These are phyloP conservation scores for Agelastica alni DNA, from an alignment of 2,888 invertebrate genomes.

Conservation along the genomic window DNA sequence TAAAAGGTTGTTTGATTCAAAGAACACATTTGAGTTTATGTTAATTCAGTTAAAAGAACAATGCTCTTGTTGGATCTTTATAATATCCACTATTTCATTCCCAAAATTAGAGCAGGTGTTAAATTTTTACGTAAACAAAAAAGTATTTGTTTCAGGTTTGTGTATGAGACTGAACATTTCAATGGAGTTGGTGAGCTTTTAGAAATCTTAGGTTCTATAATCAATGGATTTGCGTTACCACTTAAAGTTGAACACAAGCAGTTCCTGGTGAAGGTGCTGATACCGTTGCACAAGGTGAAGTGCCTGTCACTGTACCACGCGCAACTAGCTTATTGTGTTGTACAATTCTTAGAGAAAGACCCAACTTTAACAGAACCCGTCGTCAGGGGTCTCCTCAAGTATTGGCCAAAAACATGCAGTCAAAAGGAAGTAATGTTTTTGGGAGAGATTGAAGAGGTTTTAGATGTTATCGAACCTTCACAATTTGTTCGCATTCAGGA, in stretches of 20 bases:
- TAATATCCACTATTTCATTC: too few species aligned
- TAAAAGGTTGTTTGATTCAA: too few species aligned
- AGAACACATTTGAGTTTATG: too few species aligned
- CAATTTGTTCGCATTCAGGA: slow-evolving; percentile 99
- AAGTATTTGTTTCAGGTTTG: slow-evolving; percentile 79
- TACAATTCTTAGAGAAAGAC: slow-evolving; percentile 94
- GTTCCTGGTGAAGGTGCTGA: slow-evolving; percentile 84
- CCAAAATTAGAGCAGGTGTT: too few species aligned
- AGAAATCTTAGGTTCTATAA: slow-evolving; percentile 97
- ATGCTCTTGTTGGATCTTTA: too few species aligned
- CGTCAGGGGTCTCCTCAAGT: slow-evolving; percentile 90
- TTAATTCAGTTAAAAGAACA: too few species aligned
- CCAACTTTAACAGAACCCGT: slow-evolving; percentile 94
- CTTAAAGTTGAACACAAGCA: slow-evolving; percentile 98
- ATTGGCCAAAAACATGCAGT: slow-evolving; percentile 98
- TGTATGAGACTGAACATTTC: slow-evolving; percentile 98
- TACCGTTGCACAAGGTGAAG: slow-evolving; percentile 59
- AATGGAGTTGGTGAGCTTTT: slow-evolving; percentile 96
- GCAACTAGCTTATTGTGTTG: slow-evolving; percentile 97
- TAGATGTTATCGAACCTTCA: slow-evolving; percentile 99
- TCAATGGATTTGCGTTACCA: slow-evolving; percentile 98
- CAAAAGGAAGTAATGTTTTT: slow-evolving; percentile 99
- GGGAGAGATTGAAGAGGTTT: slow-evolving; percentile 98
- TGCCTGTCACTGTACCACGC: slow-evolving; percentile 96
- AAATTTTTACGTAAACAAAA: too few species aligned